Base-by-base conservation (phyloP, 2,797 vertebrate genomes). In the Brotogeris chrysoptera region DNA sequence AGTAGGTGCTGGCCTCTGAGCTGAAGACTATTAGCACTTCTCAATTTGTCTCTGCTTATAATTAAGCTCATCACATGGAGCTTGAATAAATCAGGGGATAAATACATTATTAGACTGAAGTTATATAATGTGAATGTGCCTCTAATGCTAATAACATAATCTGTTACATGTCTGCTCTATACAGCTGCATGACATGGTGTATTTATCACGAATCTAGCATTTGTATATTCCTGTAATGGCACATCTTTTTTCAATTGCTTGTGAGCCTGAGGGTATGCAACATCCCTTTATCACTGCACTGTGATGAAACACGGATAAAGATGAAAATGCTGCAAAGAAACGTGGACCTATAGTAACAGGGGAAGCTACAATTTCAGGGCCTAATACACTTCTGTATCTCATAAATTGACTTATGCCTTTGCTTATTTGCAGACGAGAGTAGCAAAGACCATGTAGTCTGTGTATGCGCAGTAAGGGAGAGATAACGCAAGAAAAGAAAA, bases 261-360 rank as follows among this genome's bases (percentile, higher is more conserved):
- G 71, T 85, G 81, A 68, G 86, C 95, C 93, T 57, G 39, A 20
- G 92, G 88, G 57, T 63, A 91, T 79, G 70, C 57, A 85, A 55
- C 36, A 80, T 21, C 74, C 68, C 6, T 96, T 97, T 89, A 63
- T 96, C 89, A 77, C 39, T 82, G 83, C 70, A 43, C 66, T 86
- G 80, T 61, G 93, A 92, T 82, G 69, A 95, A 96, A 96, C 65
- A 70, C 50, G 91, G 91, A 96, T 95, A 96, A 95, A 97, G 92
- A 69, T 86, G 87, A 94, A 96, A 95, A 88, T 77, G 70, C 46
- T 85, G 85, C 72, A 85, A 77, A 92, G 86, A 82, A 93, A 89
- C 23, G 11, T 63, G 77, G 69, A 90, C 93, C 68, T 90, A 61
- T 5, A 19, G 80, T 92, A 87, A 63, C 80, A 59, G 8, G 44